phyloP scores from a whole-genome alignment of 1,140 invertebrate genomes.

The Drosophila malerkotliana region DNA sequence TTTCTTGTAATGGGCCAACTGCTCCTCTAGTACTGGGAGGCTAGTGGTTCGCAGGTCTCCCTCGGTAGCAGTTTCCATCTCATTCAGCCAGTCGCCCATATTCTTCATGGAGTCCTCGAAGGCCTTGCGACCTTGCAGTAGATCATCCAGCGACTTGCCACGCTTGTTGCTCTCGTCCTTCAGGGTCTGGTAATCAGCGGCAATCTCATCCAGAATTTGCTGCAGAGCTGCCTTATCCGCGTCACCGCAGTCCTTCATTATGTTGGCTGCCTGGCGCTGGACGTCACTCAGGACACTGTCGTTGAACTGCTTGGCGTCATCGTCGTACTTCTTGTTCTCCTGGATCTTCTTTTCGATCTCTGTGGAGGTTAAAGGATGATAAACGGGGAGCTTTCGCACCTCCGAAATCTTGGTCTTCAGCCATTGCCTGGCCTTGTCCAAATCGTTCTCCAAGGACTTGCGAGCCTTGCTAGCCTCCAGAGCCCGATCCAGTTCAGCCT shows the following conservation, averaged over 20 bases:
- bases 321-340: slow-evolving; percentile 89
- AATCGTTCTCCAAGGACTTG: slow-evolving; percentile 90
- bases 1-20: slow-evolving; percentile 92
- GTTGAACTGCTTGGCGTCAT: slow-evolving; percentile 91
- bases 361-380: slow-evolving; percentile 89
- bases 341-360: slow-evolving; percentile 92
- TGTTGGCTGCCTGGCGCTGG: slow-evolving; percentile 89
- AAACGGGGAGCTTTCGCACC: slow-evolving; percentile 89
- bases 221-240: slow-evolving; percentile 88
- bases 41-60: slow-evolving; percentile 91
- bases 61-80: slow-evolving; percentile 93
- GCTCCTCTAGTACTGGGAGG: slow-evolving; percentile 92
- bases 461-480: slow-evolving; percentile 88
- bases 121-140: slow-evolving; percentile 89
- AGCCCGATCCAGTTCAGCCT: slow-evolving; percentile 89
- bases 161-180: slow-evolving; percentile 90
- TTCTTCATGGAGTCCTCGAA: slow-evolving; percentile 93
- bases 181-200: slow-evolving; percentile 88
- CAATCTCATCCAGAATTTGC: slow-evolving; percentile 88
- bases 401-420: slow-evolving; percentile 90
- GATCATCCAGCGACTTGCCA: slow-evolving; percentile 88
- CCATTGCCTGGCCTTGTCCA: slow-evolving; percentile 92
- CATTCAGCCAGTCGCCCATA: slow-evolving; percentile 93
- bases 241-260: slow-evolving; percentile 92
- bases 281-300: slow-evolving; percentile 90